Evolutionary conservation across 2,888 invertebrate genomes (phyloP), one percentile per base, ranked within the genome.

Genomic region (Cheilosia scutellata): DNA sequence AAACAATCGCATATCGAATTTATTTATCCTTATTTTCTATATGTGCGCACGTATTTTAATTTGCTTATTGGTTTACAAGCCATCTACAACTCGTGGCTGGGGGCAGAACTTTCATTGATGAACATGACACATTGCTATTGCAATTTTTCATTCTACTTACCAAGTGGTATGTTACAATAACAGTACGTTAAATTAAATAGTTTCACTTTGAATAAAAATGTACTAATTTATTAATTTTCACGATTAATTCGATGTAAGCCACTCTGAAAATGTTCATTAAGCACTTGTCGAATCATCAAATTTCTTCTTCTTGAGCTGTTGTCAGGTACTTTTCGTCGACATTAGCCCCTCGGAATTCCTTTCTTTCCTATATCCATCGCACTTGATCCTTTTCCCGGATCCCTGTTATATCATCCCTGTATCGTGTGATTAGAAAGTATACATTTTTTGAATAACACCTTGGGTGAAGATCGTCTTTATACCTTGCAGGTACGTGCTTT

Each of bases 111-210:
- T 25, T 9, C 33, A 62, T 66, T 83, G 82, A 72, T 49, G 55
- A 77, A 78, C 82, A 72, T 72, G 72, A 78, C 72, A 72, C 66
- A 62, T 72, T 60, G 47, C 66, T 68, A 55, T 72, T 77, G 77
- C 53, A 72, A 40, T 74, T 74, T 77, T 68, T 68, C 44, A 79
- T 84, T 75, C 11, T n/a, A n/a, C 42, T 57, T 62, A 31, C 70
- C 68, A 63, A 68, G 70, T 70, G 57, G 57, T 49, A 70, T 58
- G 74, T 58, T 44, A 70, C 70, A 75, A 60, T 75, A 11, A 49
- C 49, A 49, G 25, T 49, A 11, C 25, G 20, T 11, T 4, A 25
- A 7, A 20, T 9, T 25, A 25, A 9, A 25, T 20, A 11, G 25
- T 25, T 9, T 9, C 49, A 25, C 11, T 49, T 49, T 47, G 16